Evolutionary conservation across 2,113 vertebrate genomes (phyloP).

Genomic region (Motacilla alba): DNA sequence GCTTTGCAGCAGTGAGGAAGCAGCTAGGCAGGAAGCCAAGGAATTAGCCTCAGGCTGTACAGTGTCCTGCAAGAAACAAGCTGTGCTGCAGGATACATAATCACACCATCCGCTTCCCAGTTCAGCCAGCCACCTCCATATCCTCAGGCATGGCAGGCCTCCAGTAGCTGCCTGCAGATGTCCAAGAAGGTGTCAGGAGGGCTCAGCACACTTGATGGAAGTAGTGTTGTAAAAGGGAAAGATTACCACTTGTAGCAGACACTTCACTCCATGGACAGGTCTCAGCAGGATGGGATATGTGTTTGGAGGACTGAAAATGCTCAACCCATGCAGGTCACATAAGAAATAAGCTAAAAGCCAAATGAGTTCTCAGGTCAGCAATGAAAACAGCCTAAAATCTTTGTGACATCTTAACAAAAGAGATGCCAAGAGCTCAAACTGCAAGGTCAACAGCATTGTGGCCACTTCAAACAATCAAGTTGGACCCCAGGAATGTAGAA

Average conservation of each 20-base stretch:
- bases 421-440: constrained; percentile 57
- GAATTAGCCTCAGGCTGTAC: constrained; percentile 25
- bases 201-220: constrained; percentile 26
- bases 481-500: constrained; percentile 38
- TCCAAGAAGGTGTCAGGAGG: constrained; percentile 42
- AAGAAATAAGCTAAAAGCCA: constrained; percentile 62
- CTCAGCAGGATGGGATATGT: neutral
- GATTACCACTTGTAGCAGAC: neutral
- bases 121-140: neutral
- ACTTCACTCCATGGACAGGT: neutral
- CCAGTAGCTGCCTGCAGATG: constrained; percentile 12
- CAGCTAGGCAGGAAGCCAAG: constrained; percentile 31
- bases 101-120: neutral
- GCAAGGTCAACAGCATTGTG: constrained; percentile 62
- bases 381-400: constrained; percentile 72
- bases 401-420: constrained; percentile 76
- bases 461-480: constrained; percentile 71
- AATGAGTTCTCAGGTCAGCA: constrained; percentile 64
- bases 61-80: constrained; percentile 25
- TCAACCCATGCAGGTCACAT: neutral
- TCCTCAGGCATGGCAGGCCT: constrained; percentile 25
- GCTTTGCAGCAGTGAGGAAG: neutral
- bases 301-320: neutral
- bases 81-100: constrained; percentile 9
- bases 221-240: neutral